Evolutionary conservation across 2,888 invertebrate genomes (phyloP), one percentile per base, ranked within the genome.

Genomic region (Tinea semifulvella): DNA sequence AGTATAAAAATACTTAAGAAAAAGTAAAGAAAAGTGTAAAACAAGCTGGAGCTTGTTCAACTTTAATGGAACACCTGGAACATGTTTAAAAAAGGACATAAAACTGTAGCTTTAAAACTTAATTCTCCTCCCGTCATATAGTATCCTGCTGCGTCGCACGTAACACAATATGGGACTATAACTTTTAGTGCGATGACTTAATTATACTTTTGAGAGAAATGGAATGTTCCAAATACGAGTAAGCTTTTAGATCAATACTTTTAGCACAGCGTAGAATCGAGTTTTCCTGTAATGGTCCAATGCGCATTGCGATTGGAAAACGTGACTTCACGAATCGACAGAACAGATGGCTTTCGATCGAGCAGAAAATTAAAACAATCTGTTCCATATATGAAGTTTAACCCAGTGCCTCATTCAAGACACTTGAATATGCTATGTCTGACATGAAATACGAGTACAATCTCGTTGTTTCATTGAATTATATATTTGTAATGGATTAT

Each of bases 221-320:
- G n/a, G n/a, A 27, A 31, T 14, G 11, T 31, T 11, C 13, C 11
- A 31, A 31, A 31, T n/a, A 7, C n/a, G 31, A 31, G 14, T 14
- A 4, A 31, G 13, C 13, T 31, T 31, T 14, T 31, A 31, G 14
- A 31, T 13, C 31, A 6, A 7, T 7, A 7, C 3, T 27, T 27
- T 27, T 11, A 14, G 31, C 7, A 31, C 31, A 31, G n/a, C n/a
- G n/a, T 40, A 40, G 11, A 25, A 25, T 46, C 46, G 51, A 51
- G 51, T 49, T 49, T 51, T 51, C 47, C 49, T 54, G 50, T 49
- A 49, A 49, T 50, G 54, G 52, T 56, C 47, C 53, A 52, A 47
- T 51, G 55, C 53, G 48, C 56, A 50, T 47, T 47, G 47, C 54
- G 53, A 58, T 55, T 57, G 55, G 49, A 46, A 43, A 42, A 46